Base-by-base conservation (phyloP, 1,140 invertebrate genomes). In the Ceratina calcarata region DNA sequence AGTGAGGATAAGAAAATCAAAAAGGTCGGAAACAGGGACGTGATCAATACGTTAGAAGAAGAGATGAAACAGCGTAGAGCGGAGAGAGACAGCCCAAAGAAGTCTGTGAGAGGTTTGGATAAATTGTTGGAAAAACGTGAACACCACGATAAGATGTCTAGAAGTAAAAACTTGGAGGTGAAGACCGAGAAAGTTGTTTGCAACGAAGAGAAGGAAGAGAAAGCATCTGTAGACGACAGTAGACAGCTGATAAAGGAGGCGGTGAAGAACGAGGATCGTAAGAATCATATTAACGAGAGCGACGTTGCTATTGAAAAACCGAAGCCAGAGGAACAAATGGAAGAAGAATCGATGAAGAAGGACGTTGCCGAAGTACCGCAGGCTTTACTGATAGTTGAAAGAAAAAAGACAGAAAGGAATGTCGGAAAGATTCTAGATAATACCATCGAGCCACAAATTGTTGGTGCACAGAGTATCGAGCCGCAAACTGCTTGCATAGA, bases 41-140 rank as follows among this genome's bases (percentile, higher is more conserved):
- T 85, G 0, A 83, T 90, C 3, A 90, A 92, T 37, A 91, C 87
- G 0, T 76, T 95, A 82, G 92, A 95, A 87, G 93, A 95, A 71
- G 94, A 94, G 72, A 94, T 94, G 87, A 92, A 93, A 55, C 94
- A 94, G 62, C 90, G 94, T 16, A 91, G 94, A 70, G 94, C 93
- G 0, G 93, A 93, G 70, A 89, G 93, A 60, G 93, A 94, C 61
- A 92, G 90, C 75, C 90, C 91, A 0, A 93, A 93, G 49, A 94
- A 93, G 69, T 92, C 93, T 0, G 92, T 91, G 18, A 92, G 91
- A 57, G 93, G 93, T 20, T 87, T 94, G 7, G 94, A 94, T 49
- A 93, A 93, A 83, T 87, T 94, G 16, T 90, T 94, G 13, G 93
- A 93, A 66, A 92, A 93, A 86, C 87, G 91, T 0, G 92, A 93